phyloP scores from a whole-genome alignment of 2,797 vertebrate species.

The Sorex maritimensis region DNA sequence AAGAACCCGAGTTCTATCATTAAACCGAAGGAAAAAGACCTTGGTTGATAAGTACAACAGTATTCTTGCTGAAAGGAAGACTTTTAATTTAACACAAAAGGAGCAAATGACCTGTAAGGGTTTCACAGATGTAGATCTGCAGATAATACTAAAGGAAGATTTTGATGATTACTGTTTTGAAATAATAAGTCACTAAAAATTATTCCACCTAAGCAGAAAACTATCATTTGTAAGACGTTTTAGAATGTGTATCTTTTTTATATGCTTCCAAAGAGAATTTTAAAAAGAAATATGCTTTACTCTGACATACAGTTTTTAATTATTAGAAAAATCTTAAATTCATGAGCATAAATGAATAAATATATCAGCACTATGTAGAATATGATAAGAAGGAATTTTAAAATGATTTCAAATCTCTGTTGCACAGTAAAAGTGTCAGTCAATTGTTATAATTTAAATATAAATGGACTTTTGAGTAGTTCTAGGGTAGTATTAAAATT shows the following conservation, averaged over 20 bases:
- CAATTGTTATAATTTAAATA: conserved; percentile 62
- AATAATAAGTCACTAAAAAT: neutral
- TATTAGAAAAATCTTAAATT: conserved; percentile 70
- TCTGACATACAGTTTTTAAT: conserved; percentile 54
- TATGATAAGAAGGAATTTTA: conserved; percentile 47
- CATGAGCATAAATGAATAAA: conserved; percentile 54
- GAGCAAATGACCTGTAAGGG: conserved; percentile 5
- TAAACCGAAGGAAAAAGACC: neutral
- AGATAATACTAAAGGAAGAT: neutral
- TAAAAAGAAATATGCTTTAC: conserved; percentile 55
- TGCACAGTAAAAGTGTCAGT: conserved; percentile 59
- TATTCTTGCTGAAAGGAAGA: conserved; percentile 2
- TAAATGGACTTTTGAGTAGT: conserved; percentile 3
- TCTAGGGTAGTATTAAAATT: conserved; percentile 68
- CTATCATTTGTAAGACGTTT: conserved; percentile 55
- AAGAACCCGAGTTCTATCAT: neutral
- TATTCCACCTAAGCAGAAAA: conserved; percentile 33
- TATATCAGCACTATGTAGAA: conserved; percentile 37
- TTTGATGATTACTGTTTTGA: conserved; percentile 16
- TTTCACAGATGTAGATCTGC: neutral
- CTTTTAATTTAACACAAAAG: conserved; percentile 1
- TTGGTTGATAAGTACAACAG: neutral
- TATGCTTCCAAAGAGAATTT: conserved; percentile 51
- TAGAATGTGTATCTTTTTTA: conserved; percentile 32
- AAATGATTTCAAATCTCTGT: conserved; percentile 62